Base-by-base conservation (phyloP, 2,113 vertebrate species). In the Ornithorhynchus anatinus region DNA sequence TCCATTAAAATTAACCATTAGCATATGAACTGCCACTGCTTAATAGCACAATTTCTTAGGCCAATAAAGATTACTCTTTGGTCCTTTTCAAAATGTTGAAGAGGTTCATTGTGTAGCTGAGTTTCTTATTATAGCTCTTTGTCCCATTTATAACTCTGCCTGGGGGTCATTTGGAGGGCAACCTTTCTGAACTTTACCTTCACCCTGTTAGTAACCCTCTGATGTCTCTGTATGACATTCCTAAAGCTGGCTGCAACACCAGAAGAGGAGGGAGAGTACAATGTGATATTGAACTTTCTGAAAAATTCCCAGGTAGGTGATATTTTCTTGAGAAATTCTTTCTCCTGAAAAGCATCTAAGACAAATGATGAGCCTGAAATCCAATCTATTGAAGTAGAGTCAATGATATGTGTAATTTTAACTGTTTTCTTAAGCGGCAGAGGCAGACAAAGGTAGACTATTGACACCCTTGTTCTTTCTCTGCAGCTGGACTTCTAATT, bases 1-100 rank as follows among this genome's bases (percentile, higher is more conserved):
- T 84, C 65, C 60, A 72, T 82, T 84, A 82, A 90, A 78, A 80
- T 72, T 75, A 69, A 63, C 36, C 37, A 59, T 54, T 72, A 75
- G 36, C 64, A 76, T 59, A 35, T 70, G 50, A 72, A 74, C 51
- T 54, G 31, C 75, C 75, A 72, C 45, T 70, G 5, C 16, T 75
- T 64, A 71, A 43, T 33, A 65, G 58, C 66, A 77, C 19, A 63
- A 51, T 42, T 10, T 82, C 5, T 74, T 63, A 2, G 36, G 50
- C 29, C 80, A 70, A 80, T 69, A 79, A 81, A 56, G 80, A 61
- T 51, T 38, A 64, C 81, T 77, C 20, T 19, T 75, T 38, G 8
- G 3, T 57, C n/a, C 15, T 59, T 62, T 27, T 51, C 37, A 13
- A 76, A 33, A 73, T 1, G 1, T 52, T 75, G 48, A 84, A 87